Evolutionary conservation across 2,888 invertebrate genomes (phyloP), one percentile per base, ranked within the genome.

Genomic region (Drosophila cognata): DNA sequence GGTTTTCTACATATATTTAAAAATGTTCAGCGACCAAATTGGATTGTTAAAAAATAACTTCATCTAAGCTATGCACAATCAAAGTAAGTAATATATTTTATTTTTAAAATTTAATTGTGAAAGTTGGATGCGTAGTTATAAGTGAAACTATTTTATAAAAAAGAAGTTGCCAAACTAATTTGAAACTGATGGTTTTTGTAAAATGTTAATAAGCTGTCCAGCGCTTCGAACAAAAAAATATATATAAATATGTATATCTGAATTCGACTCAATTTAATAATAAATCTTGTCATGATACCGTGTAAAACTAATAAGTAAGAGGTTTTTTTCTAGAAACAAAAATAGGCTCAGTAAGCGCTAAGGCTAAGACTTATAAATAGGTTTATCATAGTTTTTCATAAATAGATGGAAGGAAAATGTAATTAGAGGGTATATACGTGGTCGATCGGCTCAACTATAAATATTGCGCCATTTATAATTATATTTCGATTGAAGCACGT

Each of bases 401-500:
- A 38, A 8, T 13, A 16, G 25, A 16, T 25, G 16, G 16, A 25
- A 16, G 18, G 16, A 1, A 18, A 66, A 31, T 21, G 11, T 11
- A 0, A 21, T 13, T 21, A 7, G 31, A 21, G 64, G 52, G 74
- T 64, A 76, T 69, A 2, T 3, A 16, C n/a, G 0, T 7, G 4
- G 58, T 55, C 38, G 50, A 58, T 29, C 50, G 28, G 5, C 2
- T 53, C 25, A 5, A 21, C 7, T 28, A n/a, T n/a, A 28, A 1
- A n/a, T 25, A 25, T 31, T 38, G 31, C 13, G 16, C 16, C 25
- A 50, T 28, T 48, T 29, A 25, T 35, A 36, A 46, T 53, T 55
- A 28, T 29, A 35, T 36, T 68, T 65, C 51, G 38, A 46, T 51
- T 61, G 35, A 50, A 71, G 48, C 51, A 46, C 43, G 33, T 79